Base-by-base conservation (phyloP, 2,797 vertebrate species). In the Cygnus olor region DNA sequence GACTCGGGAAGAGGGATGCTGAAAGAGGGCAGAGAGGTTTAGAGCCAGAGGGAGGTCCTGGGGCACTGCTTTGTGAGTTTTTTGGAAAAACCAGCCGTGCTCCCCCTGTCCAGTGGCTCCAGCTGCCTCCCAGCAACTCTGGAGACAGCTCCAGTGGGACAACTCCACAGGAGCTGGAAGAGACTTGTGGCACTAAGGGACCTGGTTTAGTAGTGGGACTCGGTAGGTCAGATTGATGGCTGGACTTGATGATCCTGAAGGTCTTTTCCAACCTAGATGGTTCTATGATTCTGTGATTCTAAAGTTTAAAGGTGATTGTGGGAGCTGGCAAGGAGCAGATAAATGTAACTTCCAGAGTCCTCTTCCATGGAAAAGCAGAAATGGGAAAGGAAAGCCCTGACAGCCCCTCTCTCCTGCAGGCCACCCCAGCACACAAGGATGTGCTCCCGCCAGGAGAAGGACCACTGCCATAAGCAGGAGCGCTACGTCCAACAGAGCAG, bases 391-490 rank as follows among this genome's bases (percentile, higher is more conserved):
- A 13, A 63, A 51, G 11, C 8, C 24, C 40, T 66, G 69, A 9
- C 22, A 22, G 4, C 57, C 47, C 5, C 34, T 17, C 2, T 94
- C 49, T 90, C 32, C 32, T 12, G 0, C 94, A 96, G 90, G 61
- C 73, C 19, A n/a, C 6, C 25, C 57, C 40, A 5, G 57, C 7
- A 9, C 56, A 9, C 10, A 0, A 2, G 30, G 1, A 96, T 96
- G 95, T 90, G 95, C 56, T 95, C 95, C 30, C 93, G 80, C 5
- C 93, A 96, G 63, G 95, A 95, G 0, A 94, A 36, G 80, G 91
- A 95, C 51, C 74, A 93, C 5, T 86, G 82, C 74, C 91, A 93
- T 83, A 34, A 32, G 4, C 95, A 91, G 82, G 81, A 93, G 30
- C 56, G 6, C 4, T 42, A 44, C 25, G 32, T 38, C 24, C 13